Evolutionary conservation across 1,140 invertebrate species (phyloP), one percentile per base, ranked within the genome.

Genomic region (Heliothis virescens): DNA sequence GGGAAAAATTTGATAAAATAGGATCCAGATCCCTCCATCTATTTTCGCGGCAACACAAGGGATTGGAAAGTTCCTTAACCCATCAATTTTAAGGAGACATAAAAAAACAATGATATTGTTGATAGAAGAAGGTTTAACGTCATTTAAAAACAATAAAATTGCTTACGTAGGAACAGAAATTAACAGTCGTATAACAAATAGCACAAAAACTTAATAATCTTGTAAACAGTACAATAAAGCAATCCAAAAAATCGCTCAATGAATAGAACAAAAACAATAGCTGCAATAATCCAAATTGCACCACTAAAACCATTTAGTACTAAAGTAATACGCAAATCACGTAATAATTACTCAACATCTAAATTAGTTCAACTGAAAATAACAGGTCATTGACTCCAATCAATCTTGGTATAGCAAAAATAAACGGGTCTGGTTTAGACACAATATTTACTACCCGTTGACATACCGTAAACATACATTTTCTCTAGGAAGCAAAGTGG

Each of bases 1-100:
- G 75, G 79, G 83, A 85, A 85, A 85, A 75, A 63, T 79, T 79
- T 81, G 50, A 48, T 74, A 74, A 26, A 26, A 59, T 15, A 18
- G 34, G 2, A 16, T 11, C n/a, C 26, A 41, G 34, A 41, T 59
- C 9, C 53, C 34, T 41, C 41, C 11, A 16, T 52, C 65, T 71
- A 71, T 71, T 71, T 71, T 71, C 12, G 63, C 63, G 41, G 63
- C 63, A 16, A 16, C 13, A 65, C n/a, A 74, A 4, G 57, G 13
- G 57, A 57, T 47, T 15, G 50, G 52, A 55, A 34, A 41, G 52
- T 57, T 53, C 7, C n/a, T 18, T 55, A 53, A 41, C 16, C 69
- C 52, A 72, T 71, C 10, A 69, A 15, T 29, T 52, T 71, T 71
- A 71, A 29, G 26, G 67, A 7, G 2, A 7, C 18, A n/a, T 71